Base-by-base conservation (phyloP, 2,113 vertebrate genomes). In the Oplegnathus fasciatus region DNA sequence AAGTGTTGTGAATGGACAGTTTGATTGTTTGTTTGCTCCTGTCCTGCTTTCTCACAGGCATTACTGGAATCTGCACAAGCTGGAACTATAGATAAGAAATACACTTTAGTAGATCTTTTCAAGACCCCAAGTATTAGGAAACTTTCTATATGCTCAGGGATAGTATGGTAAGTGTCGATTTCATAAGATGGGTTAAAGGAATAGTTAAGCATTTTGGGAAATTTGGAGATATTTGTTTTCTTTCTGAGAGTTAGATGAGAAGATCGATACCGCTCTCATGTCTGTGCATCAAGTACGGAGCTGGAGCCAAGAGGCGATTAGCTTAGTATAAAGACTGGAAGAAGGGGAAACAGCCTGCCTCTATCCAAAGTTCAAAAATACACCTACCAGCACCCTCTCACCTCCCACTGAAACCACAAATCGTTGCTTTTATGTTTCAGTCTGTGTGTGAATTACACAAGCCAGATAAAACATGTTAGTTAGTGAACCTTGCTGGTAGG, bases 91-190 rank as follows among this genome's bases (percentile, higher is more conserved):
- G 34, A 71, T 26, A 92, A 78, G 42, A 95, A 88, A 61, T 95
- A 95, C 85, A 94, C 89, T 22, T 60, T 95, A 18, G 5, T 94
- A 46, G 94, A 96, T 82, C 92, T 96, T 55, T 90, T 95, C 58
- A 94, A 82, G 80, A 95, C 95, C 9, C 90, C 91, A 77, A 89
- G 87, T 20, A 92, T 96, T 9, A 94, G 95, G 74, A 95, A 87
- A 74, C 68, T 95, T 67, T 71, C 93, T 9, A 77, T 95, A 44
- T 86, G 42, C 54, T 90, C 90, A 9, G 95, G 94, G 7, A 89
- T 95, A 50, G 61, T 95, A 24, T 95, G 95, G 95, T 96, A 82
- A 78, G 91, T 91, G 6, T 57, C 0, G 32, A 6, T 65, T 30
- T 54, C 26, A 54, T 52, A 14, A 24, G 2, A 28, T 55, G 3